These are phyloP conservation scores for Poeciliopsis prolifica DNA, from an alignment of 2,113 vertebrate genomes.

Conservation along the genomic window DNA sequence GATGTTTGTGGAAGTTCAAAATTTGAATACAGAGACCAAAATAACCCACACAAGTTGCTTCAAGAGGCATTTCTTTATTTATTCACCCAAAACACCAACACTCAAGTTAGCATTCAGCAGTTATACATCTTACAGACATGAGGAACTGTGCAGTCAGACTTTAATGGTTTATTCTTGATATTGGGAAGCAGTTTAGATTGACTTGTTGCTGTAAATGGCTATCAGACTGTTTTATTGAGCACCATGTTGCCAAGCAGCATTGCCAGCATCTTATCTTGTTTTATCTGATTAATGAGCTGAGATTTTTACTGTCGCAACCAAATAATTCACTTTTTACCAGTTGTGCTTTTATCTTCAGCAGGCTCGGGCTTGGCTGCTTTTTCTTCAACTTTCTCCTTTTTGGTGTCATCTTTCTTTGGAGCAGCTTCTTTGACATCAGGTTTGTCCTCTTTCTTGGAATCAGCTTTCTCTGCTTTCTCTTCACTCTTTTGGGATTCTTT, in stretches of 20 bases:
- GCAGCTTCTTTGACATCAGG: constrained; percentile 30
- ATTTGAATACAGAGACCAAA: not conserved
- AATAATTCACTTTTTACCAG: constrained; percentile 53
- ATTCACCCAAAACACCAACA: constrained; percentile 53
- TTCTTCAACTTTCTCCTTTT: constrained; percentile 60
- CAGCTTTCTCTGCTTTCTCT: constrained; percentile 4
- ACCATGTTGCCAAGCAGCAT: constrained; percentile 59
- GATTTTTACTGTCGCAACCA: constrained; percentile 17
- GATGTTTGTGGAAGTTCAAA: not conserved
- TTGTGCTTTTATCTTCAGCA: constrained; percentile 51
- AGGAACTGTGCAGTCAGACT: constrained; percentile 25
- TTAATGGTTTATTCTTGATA: constrained; percentile 30
- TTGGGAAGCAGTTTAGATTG: constrained; percentile 63
- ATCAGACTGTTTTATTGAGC: constrained; percentile 48
- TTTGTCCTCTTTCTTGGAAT: constrained; percentile 29
- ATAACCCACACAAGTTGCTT: constrained; percentile 14
- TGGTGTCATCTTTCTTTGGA: constrained; percentile 45
- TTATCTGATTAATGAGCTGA: constrained; percentile 41
- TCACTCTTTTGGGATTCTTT: too few species aligned
- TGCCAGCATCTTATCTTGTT: constrained; percentile 22
- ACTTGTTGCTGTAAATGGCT: constrained; percentile 52
- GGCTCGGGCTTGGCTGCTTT: constrained; percentile 57
- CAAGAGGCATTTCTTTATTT: constrained; percentile 62
- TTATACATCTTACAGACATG: constrained; percentile 35
- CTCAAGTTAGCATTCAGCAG: constrained; percentile 26